These are phyloP conservation scores for Porites lutea DNA, from an alignment of 64 coral and sea anemone species.

Conservation along the genomic window DNA sequence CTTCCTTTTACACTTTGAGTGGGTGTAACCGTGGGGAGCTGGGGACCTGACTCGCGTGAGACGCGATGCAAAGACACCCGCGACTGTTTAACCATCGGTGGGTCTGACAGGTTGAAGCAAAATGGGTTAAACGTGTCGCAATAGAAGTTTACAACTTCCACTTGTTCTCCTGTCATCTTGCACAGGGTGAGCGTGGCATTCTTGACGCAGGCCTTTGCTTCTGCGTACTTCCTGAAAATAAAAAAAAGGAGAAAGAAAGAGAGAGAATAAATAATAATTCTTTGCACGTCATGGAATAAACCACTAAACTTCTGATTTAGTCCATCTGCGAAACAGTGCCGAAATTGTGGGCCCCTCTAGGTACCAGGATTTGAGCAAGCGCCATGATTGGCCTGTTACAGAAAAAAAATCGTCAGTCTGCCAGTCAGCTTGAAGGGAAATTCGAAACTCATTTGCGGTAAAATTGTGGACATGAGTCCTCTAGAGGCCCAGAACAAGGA, in stretches of 20 bases:
- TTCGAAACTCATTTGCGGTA: too few species aligned
- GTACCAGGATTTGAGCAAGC: too few species aligned
- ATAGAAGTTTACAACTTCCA: not conserved
- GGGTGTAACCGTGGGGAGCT: not conserved
- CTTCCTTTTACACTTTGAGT: not conserved
- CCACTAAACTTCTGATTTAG: too few species aligned
- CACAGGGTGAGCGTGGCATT: not conserved
- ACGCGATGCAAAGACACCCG: not conserved
- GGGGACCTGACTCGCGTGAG: not conserved
- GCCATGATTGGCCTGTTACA: too few species aligned
- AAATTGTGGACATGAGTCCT: too few species aligned
- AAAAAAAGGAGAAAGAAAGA: not conserved
- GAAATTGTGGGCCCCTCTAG: too few species aligned
- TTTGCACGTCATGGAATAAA: too few species aligned
- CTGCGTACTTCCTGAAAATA: constrained; percentile 3
- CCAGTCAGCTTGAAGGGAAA: too few species aligned
- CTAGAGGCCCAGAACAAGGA: too few species aligned
- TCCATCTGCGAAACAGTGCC: too few species aligned
- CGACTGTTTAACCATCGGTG: not conserved
- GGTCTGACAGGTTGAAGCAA: not conserved
- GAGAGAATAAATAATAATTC: not conserved
- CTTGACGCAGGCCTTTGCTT: not conserved
- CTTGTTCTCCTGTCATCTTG: not conserved
- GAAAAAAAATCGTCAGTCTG: too few species aligned
- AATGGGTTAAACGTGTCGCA: constrained; percentile 29